Conservation (phyloP, 2,113 vertebrate species). For the Alexandromys fortis region DNA sequence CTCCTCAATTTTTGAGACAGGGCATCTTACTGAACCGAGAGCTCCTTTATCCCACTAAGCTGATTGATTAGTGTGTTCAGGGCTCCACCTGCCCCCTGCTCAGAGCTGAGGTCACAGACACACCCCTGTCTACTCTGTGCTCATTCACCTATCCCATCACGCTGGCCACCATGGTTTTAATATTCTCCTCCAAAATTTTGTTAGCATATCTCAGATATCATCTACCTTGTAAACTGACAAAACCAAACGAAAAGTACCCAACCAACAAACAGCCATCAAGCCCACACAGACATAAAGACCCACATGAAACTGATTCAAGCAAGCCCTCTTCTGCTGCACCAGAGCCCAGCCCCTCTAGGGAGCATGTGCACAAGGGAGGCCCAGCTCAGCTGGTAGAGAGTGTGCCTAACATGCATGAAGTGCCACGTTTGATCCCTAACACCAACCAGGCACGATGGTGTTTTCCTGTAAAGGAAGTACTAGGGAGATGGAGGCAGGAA, state of each 20-base stretch:
- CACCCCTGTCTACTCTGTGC: accelerated
- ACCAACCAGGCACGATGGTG: neutral
- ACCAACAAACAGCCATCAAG: accelerated
- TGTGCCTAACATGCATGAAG: neutral
- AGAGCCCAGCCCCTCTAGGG: accelerated
- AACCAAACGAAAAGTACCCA: neutral
- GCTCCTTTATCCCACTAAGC: neutral
- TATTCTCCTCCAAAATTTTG: neutral
- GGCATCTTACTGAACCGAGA: neutral
- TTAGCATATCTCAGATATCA: neutral
- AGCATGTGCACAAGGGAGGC: accelerated
- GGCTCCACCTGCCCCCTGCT: neutral
- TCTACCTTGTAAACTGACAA: neutral
- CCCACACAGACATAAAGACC: accelerated
- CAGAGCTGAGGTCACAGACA: no score
- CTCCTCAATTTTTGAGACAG: neutral
- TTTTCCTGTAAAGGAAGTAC: neutral
- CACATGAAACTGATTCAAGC: accelerated
- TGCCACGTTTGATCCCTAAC: neutral
- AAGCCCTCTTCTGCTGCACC: accelerated
- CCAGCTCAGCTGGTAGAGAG: neutral
- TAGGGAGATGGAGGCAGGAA: neutral
- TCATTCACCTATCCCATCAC: neutral
- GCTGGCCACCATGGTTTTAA: accelerated
- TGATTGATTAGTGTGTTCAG: neutral